Conservation (phyloP, 2,113 vertebrate genomes). For the Psettodes erumei region DNA sequence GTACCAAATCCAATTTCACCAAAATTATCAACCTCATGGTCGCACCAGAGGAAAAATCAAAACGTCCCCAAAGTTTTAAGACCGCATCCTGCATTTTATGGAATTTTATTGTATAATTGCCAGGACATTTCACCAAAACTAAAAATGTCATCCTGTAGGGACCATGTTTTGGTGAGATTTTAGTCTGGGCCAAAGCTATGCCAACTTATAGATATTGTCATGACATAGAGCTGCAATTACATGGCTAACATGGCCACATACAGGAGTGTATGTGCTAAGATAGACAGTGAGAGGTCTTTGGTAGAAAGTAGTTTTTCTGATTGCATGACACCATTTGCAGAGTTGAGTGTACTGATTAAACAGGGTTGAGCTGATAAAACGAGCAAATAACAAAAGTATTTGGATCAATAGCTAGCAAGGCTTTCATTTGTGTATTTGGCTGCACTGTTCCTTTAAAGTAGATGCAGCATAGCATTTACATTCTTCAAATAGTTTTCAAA, state of each 20-base stretch:
- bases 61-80: too few relatives aligned
- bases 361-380: neutral
- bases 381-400: neutral
- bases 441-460: neutral
- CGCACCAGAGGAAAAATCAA: too few relatives aligned
- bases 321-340: neutral
- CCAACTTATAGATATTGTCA: neutral
- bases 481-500: slow-evolving; percentile 41
- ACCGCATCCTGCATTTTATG: too few relatives aligned
- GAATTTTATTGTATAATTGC: neutral
- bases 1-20: too few relatives aligned
- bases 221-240: neutral
- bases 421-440: neutral
- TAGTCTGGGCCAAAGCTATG: neutral
- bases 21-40: too few relatives aligned
- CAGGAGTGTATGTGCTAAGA: too few relatives aligned
- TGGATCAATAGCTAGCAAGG: neutral
- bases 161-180: neutral
- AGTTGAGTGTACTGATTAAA: neutral
- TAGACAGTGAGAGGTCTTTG: neutral
- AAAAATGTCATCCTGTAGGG: neutral
- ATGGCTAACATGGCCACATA: neutral
- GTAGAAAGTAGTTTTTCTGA: neutral
- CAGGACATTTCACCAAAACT: neutral
- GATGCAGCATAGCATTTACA: slow-evolving; percentile 9